These are phyloP conservation scores for Cyprinodon diabolis DNA, from an alignment of 2,797 vertebrate genomes.

Conservation along the genomic window DNA sequence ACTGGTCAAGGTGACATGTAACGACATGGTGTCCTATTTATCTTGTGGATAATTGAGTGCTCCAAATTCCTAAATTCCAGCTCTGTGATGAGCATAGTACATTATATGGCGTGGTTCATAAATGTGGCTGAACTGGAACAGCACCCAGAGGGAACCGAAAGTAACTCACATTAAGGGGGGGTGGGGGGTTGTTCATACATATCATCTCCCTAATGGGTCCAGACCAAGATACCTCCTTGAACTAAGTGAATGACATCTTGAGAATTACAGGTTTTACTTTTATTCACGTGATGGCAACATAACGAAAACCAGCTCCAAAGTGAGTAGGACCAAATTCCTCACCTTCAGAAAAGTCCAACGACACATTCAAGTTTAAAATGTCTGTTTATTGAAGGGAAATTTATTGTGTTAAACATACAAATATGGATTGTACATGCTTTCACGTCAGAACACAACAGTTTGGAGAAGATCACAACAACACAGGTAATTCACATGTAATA, in stretches of 20 bases:
- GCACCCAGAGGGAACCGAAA: slow-evolving; percentile 71
- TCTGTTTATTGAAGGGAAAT: slow-evolving; percentile 63
- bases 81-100: slow-evolving; percentile 23
- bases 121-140: slow-evolving; percentile 66
- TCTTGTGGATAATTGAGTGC: slow-evolving; percentile 48
- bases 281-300: background rate
- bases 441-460: slow-evolving; percentile 56
- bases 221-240: slow-evolving; percentile 21
- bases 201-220: slow-evolving; percentile 24
- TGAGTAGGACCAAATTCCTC: slow-evolving; percentile 48
- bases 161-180: slow-evolving; percentile 35
- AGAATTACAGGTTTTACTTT: background rate
- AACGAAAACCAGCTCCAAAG: slow-evolving; percentile 5
- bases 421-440: slow-evolving; percentile 68
- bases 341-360: slow-evolving; percentile 58
- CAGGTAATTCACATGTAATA: slow-evolving; percentile 35
- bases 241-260: slow-evolving; percentile 3
- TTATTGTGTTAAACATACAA: slow-evolving; percentile 63
- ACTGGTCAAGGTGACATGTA: slow-evolving; percentile 46
- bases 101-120: slow-evolving; percentile 14
- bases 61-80: slow-evolving; percentile 54
- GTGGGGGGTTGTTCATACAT: background rate
- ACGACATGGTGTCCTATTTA: slow-evolving; percentile 58
- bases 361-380: slow-evolving; percentile 61
- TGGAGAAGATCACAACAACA: slow-evolving; percentile 45